Base-by-base conservation (phyloP, 2,888 invertebrate species). In the Allophyes oxyacanthae region DNA sequence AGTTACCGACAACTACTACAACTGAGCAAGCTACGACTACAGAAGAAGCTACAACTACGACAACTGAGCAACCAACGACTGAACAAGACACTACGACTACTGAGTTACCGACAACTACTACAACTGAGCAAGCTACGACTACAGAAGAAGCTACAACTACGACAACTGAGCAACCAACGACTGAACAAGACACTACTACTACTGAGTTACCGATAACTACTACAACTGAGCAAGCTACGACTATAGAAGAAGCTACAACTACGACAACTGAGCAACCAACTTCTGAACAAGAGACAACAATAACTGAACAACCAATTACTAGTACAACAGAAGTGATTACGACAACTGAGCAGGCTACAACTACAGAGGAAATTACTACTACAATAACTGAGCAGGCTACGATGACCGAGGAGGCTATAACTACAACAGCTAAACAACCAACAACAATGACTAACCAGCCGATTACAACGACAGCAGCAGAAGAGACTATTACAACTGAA, bases 1-100 rank as follows among this genome's bases (percentile, higher is more conserved):
- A 44, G 15, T 5, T 8, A 28, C 3, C 36, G 3, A 45, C 26
- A 40, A 28, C 8, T n/a, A 10, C 13, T 13, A 44, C 33, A 20
- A 33, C 68, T 20, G 14, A 10, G 5, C 14, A 28, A 50, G 9
- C 56, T 20, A 55, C 51, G 15, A 59, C 64, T 26, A 20, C 58
- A 2, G 40, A 61, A 36, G 15, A 40, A 26, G 11, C 56, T 25
- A 59, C 70, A 28, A 36, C 54, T 6, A 20, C 34, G 1, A 4
- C 8, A 6, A 44, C 26, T 13, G 36, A 34, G 37, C 10, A 32
- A 48, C 15, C 56, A 41, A 50, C 32, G 28, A 13, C 44, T 37
- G 20, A 20, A 20, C 20, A 20, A 3, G 20, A 20, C 2, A 5
- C 11, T 42, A 10, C 60, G n/a, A 59, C 55, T 36, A 51, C 62